Conservation (phyloP, 2,797 vertebrate species). For the Gouania willdenowi region DNA sequence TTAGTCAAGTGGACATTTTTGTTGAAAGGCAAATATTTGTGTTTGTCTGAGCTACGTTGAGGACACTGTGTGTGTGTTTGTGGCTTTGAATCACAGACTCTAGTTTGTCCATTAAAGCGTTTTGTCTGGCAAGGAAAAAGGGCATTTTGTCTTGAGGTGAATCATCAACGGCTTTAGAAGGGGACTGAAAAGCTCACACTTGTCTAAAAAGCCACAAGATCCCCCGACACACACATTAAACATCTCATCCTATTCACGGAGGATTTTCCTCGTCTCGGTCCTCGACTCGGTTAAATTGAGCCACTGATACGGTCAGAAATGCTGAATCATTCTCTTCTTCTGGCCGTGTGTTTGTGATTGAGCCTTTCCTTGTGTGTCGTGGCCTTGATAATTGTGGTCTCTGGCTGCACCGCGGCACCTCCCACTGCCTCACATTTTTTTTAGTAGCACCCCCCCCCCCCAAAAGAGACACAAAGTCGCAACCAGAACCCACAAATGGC, state of each 20-base stretch:
- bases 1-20: conserved; percentile 5
- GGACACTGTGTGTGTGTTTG: background rate
- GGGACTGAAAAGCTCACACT: conserved; percentile 9
- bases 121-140: conserved; percentile 33
- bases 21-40: conserved; percentile 39
- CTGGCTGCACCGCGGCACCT: conserved; percentile 33
- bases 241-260: conserved; percentile 4
- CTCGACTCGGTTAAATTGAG: conserved; percentile 19
- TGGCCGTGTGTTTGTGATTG: conserved; percentile 21
- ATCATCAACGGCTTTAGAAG: conserved; percentile 35
- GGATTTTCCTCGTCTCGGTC: conserved; percentile 24
- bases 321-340: conserved; percentile 41
- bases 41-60: conserved; percentile 15
- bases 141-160: conserved; percentile 35
- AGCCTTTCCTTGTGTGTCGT: conserved; percentile 31
- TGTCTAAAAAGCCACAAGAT: background rate
- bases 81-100: conserved; percentile 36
- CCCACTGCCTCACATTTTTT: conserved; percentile 35
- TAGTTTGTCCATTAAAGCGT: conserved; percentile 24
- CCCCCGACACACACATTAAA: conserved; percentile 20
- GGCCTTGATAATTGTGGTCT: conserved; percentile 57
- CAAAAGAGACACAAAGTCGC: conserved; percentile 71
- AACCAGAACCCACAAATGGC: conserved; percentile 65
- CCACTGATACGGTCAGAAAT: conserved; percentile 21
- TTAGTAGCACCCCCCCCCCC: too few species aligned